Evolutionary conservation across 2,888 invertebrate genomes (phyloP).

Genomic region (Zaprionus bogoriensis): DNA sequence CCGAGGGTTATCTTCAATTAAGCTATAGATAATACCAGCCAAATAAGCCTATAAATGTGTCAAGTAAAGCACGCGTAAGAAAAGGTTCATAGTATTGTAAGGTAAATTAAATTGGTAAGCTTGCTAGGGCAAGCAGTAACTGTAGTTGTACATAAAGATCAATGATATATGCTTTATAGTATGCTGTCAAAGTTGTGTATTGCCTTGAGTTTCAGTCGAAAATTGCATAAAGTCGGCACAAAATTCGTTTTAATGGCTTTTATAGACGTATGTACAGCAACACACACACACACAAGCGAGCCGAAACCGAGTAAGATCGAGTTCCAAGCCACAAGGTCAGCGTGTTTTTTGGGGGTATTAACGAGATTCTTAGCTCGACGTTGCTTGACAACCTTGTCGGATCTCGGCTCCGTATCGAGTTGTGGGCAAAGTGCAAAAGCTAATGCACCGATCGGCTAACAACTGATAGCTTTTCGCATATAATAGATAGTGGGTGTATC

Average conservation of each 20-base stretch:
- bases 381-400: conserved; percentile 41
- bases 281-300: not conserved
- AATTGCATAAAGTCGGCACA: conserved; percentile 31
- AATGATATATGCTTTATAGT: conserved; percentile 4
- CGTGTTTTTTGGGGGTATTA: conserved; percentile 18
- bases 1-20: not conserved
- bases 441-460: conserved; percentile 8
- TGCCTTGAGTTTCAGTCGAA: conserved; percentile 33
- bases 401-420: not conserved
- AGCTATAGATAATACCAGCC: not conserved
- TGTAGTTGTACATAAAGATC: not conserved
- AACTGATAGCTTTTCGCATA: conserved; percentile 1
- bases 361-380: conserved; percentile 62
- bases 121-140: not conserved
- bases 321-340: conserved; percentile 53
- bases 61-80: not conserved
- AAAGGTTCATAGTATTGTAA: not conserved
- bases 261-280: not conserved
- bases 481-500: not conserved
- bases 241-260: conserved; percentile 24
- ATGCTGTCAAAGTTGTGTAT: not conserved
- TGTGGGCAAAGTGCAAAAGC: conserved; percentile 28
- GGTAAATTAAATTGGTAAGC: no score
- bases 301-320: conserved; percentile 26
- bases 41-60: not conserved